A percentile compares a stretch with the other conserved stretches of the same genome.
Evolutionary conservation across 2,113 vertebrate genomes (phyloP).

Genomic region (Rostratula benghalensis): DNA sequence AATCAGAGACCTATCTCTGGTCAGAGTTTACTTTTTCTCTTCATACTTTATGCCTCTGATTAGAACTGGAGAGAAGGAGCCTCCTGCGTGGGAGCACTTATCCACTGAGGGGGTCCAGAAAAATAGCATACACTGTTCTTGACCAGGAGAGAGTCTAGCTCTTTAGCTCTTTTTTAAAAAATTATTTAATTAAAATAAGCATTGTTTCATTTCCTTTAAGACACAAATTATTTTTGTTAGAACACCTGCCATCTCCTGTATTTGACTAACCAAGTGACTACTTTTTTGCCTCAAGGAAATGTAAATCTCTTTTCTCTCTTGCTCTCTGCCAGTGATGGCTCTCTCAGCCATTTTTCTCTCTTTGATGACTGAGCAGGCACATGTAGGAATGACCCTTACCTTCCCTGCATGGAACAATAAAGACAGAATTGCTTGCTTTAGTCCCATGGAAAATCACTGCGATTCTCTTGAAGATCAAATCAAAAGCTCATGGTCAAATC

Average conservation of each 20-base stretch:
- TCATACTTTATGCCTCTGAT: not conserved
- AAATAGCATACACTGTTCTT: not conserved
- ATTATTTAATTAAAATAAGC: not conserved
- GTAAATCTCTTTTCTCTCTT: not conserved
- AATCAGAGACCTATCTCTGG: not conserved
- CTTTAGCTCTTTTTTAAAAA: not conserved
- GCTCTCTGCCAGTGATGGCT: not conserved
- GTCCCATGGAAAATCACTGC: not conserved
- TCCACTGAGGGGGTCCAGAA: not conserved
- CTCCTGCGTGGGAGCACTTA: not conserved
- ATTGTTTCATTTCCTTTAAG: not conserved
- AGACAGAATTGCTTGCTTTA: not conserved
- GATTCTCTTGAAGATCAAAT: no score
- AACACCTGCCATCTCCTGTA: not conserved
- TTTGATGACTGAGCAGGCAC: not conserved
- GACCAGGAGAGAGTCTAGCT: not conserved
- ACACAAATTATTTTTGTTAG: not conserved
- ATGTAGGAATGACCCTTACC: not conserved
- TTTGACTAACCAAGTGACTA: not conserved
- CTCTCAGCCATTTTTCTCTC: no score
- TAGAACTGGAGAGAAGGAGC: not conserved
- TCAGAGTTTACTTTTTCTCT: not conserved
- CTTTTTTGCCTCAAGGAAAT: not conserved
- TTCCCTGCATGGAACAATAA: not conserved
- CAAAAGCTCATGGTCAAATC: not conserved